These are phyloP conservation scores for Puma concolor DNA, from an alignment of 2,113 vertebrate genomes.

Conservation along the genomic window DNA sequence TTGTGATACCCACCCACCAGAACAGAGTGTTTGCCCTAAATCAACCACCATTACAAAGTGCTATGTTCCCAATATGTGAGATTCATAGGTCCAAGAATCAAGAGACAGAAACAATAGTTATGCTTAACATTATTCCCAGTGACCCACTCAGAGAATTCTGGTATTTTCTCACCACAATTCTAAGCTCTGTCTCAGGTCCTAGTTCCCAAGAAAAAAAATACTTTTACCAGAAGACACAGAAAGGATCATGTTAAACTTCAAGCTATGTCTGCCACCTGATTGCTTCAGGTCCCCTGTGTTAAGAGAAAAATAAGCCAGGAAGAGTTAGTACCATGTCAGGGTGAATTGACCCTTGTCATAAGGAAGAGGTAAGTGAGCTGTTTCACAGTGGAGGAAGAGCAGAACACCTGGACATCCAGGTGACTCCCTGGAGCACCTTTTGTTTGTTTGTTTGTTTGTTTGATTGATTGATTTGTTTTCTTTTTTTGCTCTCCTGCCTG, in stretches of 20 bases:
- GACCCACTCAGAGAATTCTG: background rate
- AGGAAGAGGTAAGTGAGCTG: background rate
- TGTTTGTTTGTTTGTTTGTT: background rate
- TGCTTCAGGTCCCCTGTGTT: background rate
- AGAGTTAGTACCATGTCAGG: background rate
- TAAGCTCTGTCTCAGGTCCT: background rate
- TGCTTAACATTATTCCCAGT: background rate
- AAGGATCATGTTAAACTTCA: background rate
- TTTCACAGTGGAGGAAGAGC: background rate
- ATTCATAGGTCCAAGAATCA: background rate
- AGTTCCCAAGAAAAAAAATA: background rate
- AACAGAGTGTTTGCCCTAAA: background rate
- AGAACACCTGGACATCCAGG: background rate
- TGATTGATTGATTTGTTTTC: too few relatives aligned
- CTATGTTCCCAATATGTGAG: background rate
- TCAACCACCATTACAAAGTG: background rate
- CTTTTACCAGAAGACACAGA: background rate
- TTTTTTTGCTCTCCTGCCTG: background rate
- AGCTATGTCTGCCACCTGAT: background rate
- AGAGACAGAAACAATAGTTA: background rate
- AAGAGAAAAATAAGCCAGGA: background rate
- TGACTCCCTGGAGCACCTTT: background rate
- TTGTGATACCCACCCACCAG: background rate
- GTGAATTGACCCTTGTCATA: rapidly evolving
- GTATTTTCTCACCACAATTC: background rate